phyloP scores from a whole-genome alignment of 2,113 vertebrate genomes.

The Gallinago undulata region DNA sequence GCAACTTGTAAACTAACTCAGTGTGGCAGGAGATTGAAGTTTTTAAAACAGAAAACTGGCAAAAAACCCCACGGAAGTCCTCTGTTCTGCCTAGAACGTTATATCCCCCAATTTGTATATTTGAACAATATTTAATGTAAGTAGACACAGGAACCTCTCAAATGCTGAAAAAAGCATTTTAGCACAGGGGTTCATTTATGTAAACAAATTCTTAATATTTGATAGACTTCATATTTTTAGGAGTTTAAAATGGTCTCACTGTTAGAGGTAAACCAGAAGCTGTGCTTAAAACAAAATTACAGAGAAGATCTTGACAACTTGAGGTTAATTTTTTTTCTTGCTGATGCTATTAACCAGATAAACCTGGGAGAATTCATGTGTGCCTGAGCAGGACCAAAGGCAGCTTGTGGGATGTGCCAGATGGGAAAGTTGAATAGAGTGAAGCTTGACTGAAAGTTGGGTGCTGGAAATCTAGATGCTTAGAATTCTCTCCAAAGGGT shows the following conservation, averaged over 20 bases:
- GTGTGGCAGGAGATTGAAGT: neutral
- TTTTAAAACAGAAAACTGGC: neutral
- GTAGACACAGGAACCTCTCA: neutral
- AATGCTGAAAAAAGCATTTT: neutral
- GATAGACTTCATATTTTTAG: neutral
- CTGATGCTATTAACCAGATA: too few relatives aligned
- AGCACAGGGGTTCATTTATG: neutral
- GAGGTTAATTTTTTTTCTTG: neutral
- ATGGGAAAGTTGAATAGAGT: neutral
- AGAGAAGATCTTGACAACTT: neutral
- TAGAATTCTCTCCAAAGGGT: neutral
- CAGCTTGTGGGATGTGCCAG: neutral
- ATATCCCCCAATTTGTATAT: fast-evolving
- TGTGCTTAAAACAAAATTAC: neutral
- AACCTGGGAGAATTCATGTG: too few relatives aligned
- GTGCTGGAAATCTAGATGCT: neutral
- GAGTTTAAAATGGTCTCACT: neutral
- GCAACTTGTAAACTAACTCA: fast-evolving
- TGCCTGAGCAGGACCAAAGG: neutral
- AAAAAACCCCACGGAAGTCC: neutral
- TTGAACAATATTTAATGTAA: neutral
- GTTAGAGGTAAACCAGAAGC: neutral
- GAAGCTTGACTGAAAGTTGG: neutral
- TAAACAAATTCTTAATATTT: neutral
- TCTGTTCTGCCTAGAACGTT: neutral